These are phyloP conservation scores for Meloe dianella DNA, from an alignment of 2,888 invertebrate genomes.

Conservation along the genomic window DNA sequence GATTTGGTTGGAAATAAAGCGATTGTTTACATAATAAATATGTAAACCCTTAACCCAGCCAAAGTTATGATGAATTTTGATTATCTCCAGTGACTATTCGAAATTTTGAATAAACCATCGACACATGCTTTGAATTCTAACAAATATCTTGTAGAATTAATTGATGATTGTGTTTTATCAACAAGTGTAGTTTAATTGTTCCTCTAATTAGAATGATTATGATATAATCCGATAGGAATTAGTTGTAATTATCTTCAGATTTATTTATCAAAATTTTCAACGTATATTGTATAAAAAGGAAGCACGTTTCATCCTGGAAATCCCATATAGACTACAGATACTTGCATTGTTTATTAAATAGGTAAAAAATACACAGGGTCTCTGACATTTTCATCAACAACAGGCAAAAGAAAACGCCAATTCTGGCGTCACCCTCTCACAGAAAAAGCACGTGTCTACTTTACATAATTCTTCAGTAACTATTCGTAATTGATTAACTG, in stretches of 20 bases:
- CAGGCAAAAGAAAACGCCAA: not conserved
- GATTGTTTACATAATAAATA: not conserved
- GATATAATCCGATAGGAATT: not conserved
- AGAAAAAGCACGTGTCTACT: conserved; percentile 16
- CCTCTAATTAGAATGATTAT: not conserved
- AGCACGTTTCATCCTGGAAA: conserved; percentile 38
- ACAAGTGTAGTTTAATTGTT: not conserved
- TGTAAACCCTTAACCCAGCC: not conserved
- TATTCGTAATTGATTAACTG: not conserved
- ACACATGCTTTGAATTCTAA: conserved; percentile 10
- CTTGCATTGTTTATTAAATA: conserved; percentile 32
- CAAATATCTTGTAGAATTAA: not conserved
- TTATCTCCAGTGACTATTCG: not conserved
- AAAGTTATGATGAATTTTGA: conserved; percentile 1
- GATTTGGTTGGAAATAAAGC: not conserved
- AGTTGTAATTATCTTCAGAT: not conserved
- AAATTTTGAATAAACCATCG: not conserved
- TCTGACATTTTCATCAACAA: conserved; percentile 23
- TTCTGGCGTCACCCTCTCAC: conserved; percentile 18
- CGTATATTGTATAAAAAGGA: conserved; percentile 25
- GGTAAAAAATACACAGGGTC: conserved; percentile 25
- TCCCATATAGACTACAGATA: conserved; percentile 30
- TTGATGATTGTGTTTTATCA: too few relatives aligned
- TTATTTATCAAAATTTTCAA: not conserved
- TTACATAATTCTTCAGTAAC: conserved; percentile 18